Evolutionary conservation across 2,888 invertebrate species (phyloP).

Genomic region (Parnassius apollo): DNA sequence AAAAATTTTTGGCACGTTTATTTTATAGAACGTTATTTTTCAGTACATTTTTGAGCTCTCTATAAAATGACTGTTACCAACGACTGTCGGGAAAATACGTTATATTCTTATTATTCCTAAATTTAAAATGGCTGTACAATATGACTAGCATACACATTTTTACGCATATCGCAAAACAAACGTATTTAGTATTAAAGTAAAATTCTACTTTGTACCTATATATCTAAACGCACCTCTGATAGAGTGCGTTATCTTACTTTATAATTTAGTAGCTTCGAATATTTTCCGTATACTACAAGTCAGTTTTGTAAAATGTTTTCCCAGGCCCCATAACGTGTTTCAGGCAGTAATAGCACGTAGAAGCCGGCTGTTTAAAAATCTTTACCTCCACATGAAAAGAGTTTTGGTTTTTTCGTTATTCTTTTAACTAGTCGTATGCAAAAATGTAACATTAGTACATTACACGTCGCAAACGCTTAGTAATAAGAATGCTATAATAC

Average conservation of each 20-base stretch:
- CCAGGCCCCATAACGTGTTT: not conserved
- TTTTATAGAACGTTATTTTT: no score
- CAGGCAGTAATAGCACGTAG: no score
- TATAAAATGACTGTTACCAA: slow-evolving; percentile 1
- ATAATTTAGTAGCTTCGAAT: slow-evolving; percentile 16
- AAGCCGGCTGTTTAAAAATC: no score
- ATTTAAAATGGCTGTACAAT: slow-evolving; percentile 62
- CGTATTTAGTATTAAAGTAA: slow-evolving; percentile 51
- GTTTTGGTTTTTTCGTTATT: no score
- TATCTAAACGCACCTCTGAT: slow-evolving; percentile 39
- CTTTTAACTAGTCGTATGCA: no score
- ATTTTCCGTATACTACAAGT: slow-evolving; percentile 1
- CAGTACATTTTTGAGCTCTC: not conserved
- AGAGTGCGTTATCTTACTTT: slow-evolving; percentile 14
- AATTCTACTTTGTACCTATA: slow-evolving; percentile 68
- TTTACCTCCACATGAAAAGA: no score
- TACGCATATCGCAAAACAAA: slow-evolving; percentile 55
- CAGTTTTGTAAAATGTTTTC: not conserved
- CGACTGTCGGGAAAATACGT: not conserved
- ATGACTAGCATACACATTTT: slow-evolving; percentile 72
- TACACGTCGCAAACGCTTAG: no score
- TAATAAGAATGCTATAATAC: no score
- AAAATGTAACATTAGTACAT: no score
- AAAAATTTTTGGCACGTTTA: no score
- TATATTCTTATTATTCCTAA: not conserved